Percentiles rank a stretch among this genome's conserved stretches.
These are phyloP conservation scores for Wiebesia pumilae DNA, from an alignment of 1,140 invertebrate species.

Conservation along the genomic window DNA sequence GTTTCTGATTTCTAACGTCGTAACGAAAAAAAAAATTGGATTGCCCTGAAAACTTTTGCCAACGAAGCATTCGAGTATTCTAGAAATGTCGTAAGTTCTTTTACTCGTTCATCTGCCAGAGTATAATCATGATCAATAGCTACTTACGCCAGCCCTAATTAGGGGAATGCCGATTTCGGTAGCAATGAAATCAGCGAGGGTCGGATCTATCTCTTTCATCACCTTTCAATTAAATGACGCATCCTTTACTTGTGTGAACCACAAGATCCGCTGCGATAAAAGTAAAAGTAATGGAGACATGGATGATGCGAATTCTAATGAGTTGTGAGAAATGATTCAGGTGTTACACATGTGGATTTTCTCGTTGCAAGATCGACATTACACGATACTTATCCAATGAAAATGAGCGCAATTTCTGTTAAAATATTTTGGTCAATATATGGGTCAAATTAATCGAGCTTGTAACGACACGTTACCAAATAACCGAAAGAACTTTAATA, in stretches of 20 bases:
- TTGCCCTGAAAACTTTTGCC: no score
- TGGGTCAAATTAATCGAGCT: no score
- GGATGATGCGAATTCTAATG: background rate
- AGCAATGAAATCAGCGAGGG: background rate
- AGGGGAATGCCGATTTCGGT: constrained; percentile 29
- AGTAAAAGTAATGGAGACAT: background rate
- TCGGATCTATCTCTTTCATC: constrained; percentile 18
- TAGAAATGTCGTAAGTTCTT: constrained; percentile 10
- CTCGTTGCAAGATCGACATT: background rate
- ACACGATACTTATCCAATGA: no score
- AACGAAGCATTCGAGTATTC: no score
- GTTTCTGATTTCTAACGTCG: no score
- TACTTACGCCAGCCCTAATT: background rate
- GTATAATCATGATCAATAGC: constrained; percentile 40
- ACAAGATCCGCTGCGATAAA: background rate
- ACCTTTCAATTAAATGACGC: background rate
- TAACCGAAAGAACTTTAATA: no score
- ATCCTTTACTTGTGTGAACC: background rate
- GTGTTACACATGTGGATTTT: background rate
- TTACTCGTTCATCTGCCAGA: constrained; percentile 2
- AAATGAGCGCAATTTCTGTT: no score
- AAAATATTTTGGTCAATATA: no score
- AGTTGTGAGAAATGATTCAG: background rate
- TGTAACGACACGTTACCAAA: no score
- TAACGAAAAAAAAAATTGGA: no score